Base-by-base conservation (phyloP, 2,888 invertebrate species). In the Timema cristinae region DNA sequence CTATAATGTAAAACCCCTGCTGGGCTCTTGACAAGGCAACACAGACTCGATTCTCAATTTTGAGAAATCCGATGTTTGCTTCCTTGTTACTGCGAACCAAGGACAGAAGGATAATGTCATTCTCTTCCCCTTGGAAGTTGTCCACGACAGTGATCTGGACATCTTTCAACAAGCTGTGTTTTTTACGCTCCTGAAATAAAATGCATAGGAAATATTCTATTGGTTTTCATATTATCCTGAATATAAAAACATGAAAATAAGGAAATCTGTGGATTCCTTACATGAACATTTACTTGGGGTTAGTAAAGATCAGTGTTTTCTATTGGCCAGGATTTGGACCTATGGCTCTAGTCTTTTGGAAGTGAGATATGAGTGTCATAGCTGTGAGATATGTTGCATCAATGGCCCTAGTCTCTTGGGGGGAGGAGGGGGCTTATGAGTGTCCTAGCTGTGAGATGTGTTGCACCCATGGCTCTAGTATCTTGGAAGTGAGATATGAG, bases 111-210 rank as follows among this genome's bases (percentile, higher is more conserved):
- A 94, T 89, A 78, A 94, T 91, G 79, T 89, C 88, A 79, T 87
- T 90, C 83, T 93, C 93, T 78, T 92, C 90, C 0, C 94, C 93
- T 83, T 94, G 94, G 78, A 87, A 94, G 79, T 91, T 92, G 80
- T 94, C 93, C 1, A 93, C 89, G 0, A 89, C 88, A 0, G 88
- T 86, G 32, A 91, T 86, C 74, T 85, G 83, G 7, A 91, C 85
- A 56, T 86, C 84, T 50, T 81, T 77, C 6, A 88, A 80, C 0
- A 81, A 73, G 2, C 76, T 69, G 72, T 75, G 75, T 6, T 78
- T 74, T 68, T 78, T 78, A 54, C 77, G 76, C 70, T 78, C 77
- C 81, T 81, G 71, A 2, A 75, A 71, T 32, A 69, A 72, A 66
- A 66, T 49, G 49, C 15, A 15, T 16, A 52, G 54, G n/a, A 10